Conservation (phyloP, 1,140 invertebrate species). For the Micrasema minimum region DNA sequence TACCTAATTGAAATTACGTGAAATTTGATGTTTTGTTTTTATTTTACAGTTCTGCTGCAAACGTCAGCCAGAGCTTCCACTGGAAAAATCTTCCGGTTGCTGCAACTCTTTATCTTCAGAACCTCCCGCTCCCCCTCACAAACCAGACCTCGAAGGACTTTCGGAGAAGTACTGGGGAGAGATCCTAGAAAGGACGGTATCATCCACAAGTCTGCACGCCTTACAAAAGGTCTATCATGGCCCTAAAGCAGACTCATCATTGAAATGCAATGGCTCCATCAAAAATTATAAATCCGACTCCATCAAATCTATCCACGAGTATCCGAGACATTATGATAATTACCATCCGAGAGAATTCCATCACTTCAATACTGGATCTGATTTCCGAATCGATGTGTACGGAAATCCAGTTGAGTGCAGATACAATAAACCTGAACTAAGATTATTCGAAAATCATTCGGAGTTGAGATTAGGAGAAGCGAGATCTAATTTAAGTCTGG, state of each 20-base stretch:
- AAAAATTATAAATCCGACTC: conserved; percentile 59
- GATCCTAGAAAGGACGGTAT: conserved; percentile 77
- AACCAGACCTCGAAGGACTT: conserved; percentile 74
- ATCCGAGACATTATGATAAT: conserved; percentile 62
- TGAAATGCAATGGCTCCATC: conserved; percentile 62
- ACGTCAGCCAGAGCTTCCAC: conserved; percentile 60
- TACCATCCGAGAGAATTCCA: conserved; percentile 61
- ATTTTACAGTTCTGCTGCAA: conserved; percentile 62
- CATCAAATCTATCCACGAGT: conserved; percentile 52
- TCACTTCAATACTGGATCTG: conserved; percentile 60
- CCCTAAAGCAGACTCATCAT: conserved; percentile 57
- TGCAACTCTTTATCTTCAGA: conserved; percentile 65
- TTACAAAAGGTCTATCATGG: conserved; percentile 69
- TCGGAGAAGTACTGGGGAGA: conserved; percentile 84
- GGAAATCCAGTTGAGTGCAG: conserved; percentile 59
- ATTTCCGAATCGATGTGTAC: conserved; percentile 65
- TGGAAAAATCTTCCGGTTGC: conserved; percentile 63
- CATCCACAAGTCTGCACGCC: conserved; percentile 74
- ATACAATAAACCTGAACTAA: conserved; percentile 63
- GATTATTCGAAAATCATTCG: conserved; percentile 61
- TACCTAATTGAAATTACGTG: no score
- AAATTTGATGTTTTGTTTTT: no score
- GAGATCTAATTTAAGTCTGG: conserved; percentile 64
- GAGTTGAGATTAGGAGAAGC: conserved; percentile 61
- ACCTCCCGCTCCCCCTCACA: conserved; percentile 59